Base-by-base conservation (phyloP, 2,113 vertebrate species). In the Lota lota region DNA sequence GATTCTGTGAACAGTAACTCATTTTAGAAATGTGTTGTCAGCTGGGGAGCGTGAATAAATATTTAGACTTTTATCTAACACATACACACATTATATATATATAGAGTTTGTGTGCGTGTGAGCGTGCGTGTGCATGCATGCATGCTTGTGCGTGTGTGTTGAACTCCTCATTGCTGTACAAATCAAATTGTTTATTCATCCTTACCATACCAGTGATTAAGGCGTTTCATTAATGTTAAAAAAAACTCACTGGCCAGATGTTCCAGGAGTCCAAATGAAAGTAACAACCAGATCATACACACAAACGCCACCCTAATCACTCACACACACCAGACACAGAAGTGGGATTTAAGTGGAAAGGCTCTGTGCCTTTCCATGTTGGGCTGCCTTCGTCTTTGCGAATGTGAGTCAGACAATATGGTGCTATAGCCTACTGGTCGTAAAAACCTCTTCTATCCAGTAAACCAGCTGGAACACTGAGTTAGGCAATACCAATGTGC, bases 101-200 rank as follows among this genome's bases (percentile, higher is more conserved):
- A 28, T 3, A 28, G 14, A 1, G 63, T 53, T 18, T 51, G 63
- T 4, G 11, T 47, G 40, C 5, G 40, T 10, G 40, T 47, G 40
- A 4, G 40, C 10, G 40, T 14, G 28, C 7, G 28, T 56, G 15
- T 56, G n/a, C n/a, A n/a, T n/a, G 53, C 4, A 18, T 15, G 19
- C 59, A 53, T 14, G 33, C 36, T 14, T 21, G 3, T 12, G 66
- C n/a, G 68, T 21, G 59, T 33, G 70, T 6, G 54, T 33, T 64
- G 64, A 22, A n/a, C 66, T 33, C 20, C 5, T 28, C 64, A 64
- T 77, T 63, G 57, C 53, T 59, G 67, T n/a, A 10, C 11, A 19
- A 87, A 81, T 82, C 76, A 78, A 79, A 68, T 21, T 78, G 73
- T 84, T 88, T 83, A 84, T 77, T 79, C 80, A 67, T 73, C 21